Percentiles rank a stretch among this genome's conserved stretches.
phyloP scores from a whole-genome alignment of 2,113 vertebrate species.

The Aythya baeri region DNA sequence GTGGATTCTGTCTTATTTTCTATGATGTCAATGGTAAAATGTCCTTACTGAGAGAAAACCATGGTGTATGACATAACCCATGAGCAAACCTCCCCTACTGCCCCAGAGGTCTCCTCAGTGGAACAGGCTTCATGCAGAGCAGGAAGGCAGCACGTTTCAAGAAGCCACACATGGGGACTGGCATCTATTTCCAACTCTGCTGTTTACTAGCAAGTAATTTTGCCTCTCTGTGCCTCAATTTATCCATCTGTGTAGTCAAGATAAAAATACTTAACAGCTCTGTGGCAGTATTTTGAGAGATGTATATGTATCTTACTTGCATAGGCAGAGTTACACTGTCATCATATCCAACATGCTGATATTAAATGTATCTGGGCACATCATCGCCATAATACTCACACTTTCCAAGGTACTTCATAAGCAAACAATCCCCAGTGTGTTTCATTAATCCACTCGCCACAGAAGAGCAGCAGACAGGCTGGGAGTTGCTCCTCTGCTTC shows the following conservation, averaged over 20 bases:
- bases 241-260: not conserved
- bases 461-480: not conserved
- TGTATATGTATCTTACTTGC: not conserved
- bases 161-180: not conserved
- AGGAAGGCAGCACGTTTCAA: not conserved
- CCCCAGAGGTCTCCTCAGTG: not conserved
- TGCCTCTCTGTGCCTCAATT: slow-evolving; percentile 46
- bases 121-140: not conserved
- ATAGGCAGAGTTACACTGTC: not conserved
- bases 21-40: not conserved
- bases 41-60: not conserved
- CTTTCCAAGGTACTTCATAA: not conserved
- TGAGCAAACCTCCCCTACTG: not conserved
- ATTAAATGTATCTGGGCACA: not conserved
- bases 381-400: not conserved
- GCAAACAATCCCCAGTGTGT: not conserved
- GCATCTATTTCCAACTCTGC: not conserved
- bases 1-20: not conserved
- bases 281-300: slow-evolving; percentile 10
- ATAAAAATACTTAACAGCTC: not conserved
- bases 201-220: slow-evolving; percentile 29
- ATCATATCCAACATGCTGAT: not conserved
- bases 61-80: not conserved
- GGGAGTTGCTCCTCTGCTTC: not conserved
- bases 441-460: not conserved